Base-by-base conservation (phyloP, 2,888 invertebrate genomes). In the Anticlea derivata region DNA sequence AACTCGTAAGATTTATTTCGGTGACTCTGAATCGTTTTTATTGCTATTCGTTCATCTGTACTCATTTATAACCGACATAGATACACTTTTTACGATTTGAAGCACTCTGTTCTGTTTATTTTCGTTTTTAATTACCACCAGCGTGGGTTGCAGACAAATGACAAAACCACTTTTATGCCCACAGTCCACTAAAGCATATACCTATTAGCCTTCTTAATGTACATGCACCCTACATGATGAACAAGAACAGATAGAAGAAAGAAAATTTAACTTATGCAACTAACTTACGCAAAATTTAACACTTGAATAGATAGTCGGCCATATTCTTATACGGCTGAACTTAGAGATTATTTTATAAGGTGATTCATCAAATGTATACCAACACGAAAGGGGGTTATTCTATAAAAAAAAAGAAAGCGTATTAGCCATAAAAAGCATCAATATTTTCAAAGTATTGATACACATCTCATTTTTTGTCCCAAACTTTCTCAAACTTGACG, bases 51-150 rank as follows among this genome's bases (percentile, higher is more conserved):
- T 86, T 87, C 85, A 87, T 86, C 85, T 86, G 83, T 78, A 86
- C 83, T 87, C 88, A 88, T 90, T 88, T 90, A 88, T 88, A 86
- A 81, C 81, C 78, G 81, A 80, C 86, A 83, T 85, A 86, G 86
- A 86, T 86, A 85, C 81, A 81, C 81, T 89, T 88, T 81, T 90
- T 89, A 90, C 88, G 89, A 89, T 89, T 87, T 77, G 75, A 81
- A 78, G 78, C 85, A 87, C 75, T 85, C 81, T 87, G 91, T 91
- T 85, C 81, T 86, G 90, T 91, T 91, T 91, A 91, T 91, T 91
- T 91, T 90, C 79, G 86, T 88, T 91, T 91, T 91, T 91, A 91
- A 91, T 91, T 91, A 91, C 90, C 84, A 74, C 70, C 70, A 61
- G 87, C 87, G 88, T 86, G 81, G 88, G 89, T 61, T 61, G 80